Conservation (phyloP, 2,888 invertebrate genomes). For the Cerceris ruficornis region DNA sequence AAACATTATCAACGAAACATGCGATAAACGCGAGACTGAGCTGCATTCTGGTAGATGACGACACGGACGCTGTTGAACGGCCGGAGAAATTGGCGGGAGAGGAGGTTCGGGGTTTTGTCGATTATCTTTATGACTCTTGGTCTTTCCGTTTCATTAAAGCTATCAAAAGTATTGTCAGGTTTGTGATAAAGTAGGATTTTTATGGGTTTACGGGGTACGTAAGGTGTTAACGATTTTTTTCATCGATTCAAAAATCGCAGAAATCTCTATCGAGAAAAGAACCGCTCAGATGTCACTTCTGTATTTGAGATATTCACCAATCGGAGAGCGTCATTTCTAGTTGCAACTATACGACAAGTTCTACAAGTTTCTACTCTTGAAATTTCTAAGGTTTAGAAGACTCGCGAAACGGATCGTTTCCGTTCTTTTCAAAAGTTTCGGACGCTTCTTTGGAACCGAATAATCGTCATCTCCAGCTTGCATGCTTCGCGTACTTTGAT, state of each 20-base stretch:
- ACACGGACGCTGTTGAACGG: not conserved
- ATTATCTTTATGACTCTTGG: not conserved
- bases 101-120: not conserved
- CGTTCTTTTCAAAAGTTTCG: too few species aligned
- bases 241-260: not conserved
- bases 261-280: not conserved
- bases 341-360: not conserved
- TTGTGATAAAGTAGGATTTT: too few species aligned
- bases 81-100: slow-evolving; percentile 9
- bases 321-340: not conserved
- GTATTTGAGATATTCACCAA: not conserved
- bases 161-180: not conserved
- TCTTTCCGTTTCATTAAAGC: not conserved
- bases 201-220: not conserved
- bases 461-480: too few species aligned
- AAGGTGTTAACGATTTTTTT: not conserved
- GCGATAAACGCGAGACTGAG: slow-evolving; percentile 1
- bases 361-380: not conserved
- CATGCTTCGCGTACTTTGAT: too few species aligned
- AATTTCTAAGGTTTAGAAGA: not conserved
- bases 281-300: not conserved
- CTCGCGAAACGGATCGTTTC: too few species aligned
- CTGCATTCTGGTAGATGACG: slow-evolving; percentile 25
- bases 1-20: slow-evolving; percentile 30
- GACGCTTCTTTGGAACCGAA: too few species aligned